Percentiles rank a stretch among this genome's conserved stretches.
These are phyloP conservation scores for Eutrigla gurnardus DNA, from an alignment of 2,797 vertebrate species.

Conservation along the genomic window DNA sequence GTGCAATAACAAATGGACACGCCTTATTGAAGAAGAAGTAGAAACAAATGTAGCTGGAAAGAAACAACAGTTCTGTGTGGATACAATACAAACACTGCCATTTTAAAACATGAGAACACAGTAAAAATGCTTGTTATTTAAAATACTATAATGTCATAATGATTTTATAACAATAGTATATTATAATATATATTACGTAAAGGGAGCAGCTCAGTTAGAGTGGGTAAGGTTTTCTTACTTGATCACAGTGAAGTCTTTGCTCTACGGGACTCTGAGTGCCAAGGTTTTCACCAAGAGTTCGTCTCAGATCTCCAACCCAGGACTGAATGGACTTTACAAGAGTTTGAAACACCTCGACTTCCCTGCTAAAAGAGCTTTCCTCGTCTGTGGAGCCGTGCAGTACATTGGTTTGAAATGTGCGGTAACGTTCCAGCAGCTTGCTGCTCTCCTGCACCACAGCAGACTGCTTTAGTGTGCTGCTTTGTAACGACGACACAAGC, in stretches of 20 bases:
- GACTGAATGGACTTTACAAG: slow-evolving; percentile 7
- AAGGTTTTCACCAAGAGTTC: neutral
- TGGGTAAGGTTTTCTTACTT: slow-evolving; percentile 56
- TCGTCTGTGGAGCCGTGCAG: slow-evolving; percentile 2
- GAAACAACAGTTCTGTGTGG: slow-evolving; percentile 6
- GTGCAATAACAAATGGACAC: slow-evolving; percentile 16
- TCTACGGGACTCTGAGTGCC: slow-evolving; percentile 1
- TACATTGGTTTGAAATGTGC: neutral
- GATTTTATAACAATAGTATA: neutral
- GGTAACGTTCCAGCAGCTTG: slow-evolving; percentile 47
- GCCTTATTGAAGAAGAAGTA: slow-evolving; percentile 39
- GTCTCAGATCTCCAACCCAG: slow-evolving; percentile 19
- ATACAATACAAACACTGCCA: neutral
- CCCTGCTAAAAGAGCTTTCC: neutral
- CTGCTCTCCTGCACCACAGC: slow-evolving; percentile 34
- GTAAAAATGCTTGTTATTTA: neutral
- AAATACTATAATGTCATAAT: neutral
- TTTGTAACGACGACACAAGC: slow-evolving; percentile 52
- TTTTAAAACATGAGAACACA: slow-evolving; percentile 1
- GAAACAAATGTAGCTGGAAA: slow-evolving; percentile 32
- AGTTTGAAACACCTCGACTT: slow-evolving; percentile 4
- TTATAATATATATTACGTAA: neutral
- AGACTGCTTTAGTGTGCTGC: slow-evolving; percentile 39
- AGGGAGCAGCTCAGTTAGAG: neutral
- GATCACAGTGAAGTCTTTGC: slow-evolving; percentile 22